Evolutionary conservation across 30 jellyfish, hydroid and myxozoan genomes (phyloP).

Genomic region (Cassiopea andromeda): DNA sequence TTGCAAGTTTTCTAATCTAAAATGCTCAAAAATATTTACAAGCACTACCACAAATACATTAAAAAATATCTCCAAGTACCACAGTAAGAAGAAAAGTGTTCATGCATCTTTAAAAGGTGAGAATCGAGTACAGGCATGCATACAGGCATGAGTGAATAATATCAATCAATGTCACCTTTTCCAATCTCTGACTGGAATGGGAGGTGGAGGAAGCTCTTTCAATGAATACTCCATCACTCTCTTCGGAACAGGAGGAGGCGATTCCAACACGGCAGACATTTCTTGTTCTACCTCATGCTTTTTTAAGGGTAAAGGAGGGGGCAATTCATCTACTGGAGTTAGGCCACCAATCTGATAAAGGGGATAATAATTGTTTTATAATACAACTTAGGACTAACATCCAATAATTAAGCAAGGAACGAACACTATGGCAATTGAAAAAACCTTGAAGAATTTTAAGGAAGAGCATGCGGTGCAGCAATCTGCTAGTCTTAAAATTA

Average conservation of each 20-base stretch:
- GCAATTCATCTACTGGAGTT: conserved; percentile 41
- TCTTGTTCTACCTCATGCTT: background rate
- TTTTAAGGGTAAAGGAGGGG: conserved; percentile 50
- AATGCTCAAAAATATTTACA: too few species aligned
- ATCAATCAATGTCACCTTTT: background rate
- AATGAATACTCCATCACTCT: background rate
- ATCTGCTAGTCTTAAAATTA: too few species aligned
- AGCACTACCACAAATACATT: too few species aligned
- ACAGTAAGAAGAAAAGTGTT: too few species aligned
- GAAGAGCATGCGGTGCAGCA: too few species aligned
- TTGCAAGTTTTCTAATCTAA: too few species aligned
- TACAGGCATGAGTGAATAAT: too few species aligned
- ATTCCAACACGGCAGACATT: background rate
- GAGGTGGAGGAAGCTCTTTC: conserved; percentile 3
- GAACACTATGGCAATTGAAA: too few species aligned
- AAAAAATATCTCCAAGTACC: too few species aligned
- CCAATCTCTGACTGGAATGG: conserved; percentile 17
- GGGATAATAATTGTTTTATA: background rate
- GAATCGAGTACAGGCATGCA: too few species aligned
- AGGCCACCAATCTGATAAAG: conserved; percentile 4
- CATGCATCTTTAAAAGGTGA: too few species aligned
- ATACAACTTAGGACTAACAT: background rate
- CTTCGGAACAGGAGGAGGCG: conserved; percentile 9
- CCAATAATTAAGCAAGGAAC: background rate
- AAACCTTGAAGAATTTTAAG: too few species aligned